Base-by-base conservation (phyloP, 1,140 invertebrate genomes). In the Bicyclus anynana region DNA sequence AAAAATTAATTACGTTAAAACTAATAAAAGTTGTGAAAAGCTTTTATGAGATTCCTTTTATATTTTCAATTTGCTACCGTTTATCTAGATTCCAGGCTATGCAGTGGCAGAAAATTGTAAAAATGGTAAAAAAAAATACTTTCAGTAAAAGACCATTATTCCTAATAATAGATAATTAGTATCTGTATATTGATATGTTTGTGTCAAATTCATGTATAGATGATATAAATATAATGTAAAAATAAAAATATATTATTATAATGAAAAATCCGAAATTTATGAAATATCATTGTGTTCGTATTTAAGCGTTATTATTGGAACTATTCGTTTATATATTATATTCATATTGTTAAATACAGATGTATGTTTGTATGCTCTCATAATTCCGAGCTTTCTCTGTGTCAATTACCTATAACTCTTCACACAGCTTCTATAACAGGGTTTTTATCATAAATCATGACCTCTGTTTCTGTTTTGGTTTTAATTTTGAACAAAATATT, bases 401-500 rank as follows among this genome's bases (percentile, higher is more conserved):
- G 54, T 57, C 54, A 50, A 57, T 57, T 50, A 50, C 23, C 23
- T 23, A 23, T n/a, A n/a, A n/a, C 23, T 26, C 46, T 57, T 37
- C 47, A 29, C 35, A 38, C 54, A 42, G 54, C 47, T 57, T 57
- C 54, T 57, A 23, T 14, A 47, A 57, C 54, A 57, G 54, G 54
- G 54, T 57, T 50, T 37, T 26, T 4, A 33, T 3, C n/a, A 33
- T 12, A 27, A 26, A 42, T 26, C 14, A 21, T 12, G 10, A 44
- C 13, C 18, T 20, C 20, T 44, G 17, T 44, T 44, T 21, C 37
- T 16, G 10, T 17, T 40, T 40, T 14, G 13, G 5, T 17, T 40
- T 40, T 40, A n/a, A n/a, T n/a, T n/a, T n/a, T n/a, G n/a, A n/a
- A n/a, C n/a, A n/a, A n/a, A n/a, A n/a, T n/a, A n/a, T n/a, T n/a